Conservation (phyloP, 2,113 vertebrate genomes). For the Morone chrysops region DNA sequence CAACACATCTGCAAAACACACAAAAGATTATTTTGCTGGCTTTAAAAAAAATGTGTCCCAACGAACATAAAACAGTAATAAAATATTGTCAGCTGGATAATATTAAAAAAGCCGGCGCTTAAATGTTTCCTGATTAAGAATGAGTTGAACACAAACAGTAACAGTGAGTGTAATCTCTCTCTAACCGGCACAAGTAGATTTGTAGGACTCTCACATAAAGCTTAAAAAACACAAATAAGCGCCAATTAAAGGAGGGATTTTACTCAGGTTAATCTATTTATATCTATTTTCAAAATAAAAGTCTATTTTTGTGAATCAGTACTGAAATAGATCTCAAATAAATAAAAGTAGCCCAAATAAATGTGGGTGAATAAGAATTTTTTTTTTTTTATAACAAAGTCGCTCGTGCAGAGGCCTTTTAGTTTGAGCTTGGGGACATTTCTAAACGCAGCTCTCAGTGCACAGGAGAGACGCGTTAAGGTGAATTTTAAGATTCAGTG, state of each 20-base stretch:
- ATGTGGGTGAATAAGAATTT: background rate
- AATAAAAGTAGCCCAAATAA: background rate
- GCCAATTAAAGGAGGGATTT: too few relatives aligned
- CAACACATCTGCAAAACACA: conserved; percentile 68
- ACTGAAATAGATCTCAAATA: background rate
- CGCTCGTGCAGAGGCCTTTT: background rate
- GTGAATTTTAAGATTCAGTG: background rate
- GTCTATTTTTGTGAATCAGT: background rate
- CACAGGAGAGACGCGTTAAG: background rate
- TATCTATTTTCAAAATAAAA: background rate
- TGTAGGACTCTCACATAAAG: background rate
- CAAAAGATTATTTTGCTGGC: conserved; percentile 21
- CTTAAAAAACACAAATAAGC: background rate
- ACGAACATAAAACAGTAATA: conserved; percentile 27
- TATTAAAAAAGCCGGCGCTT: conserved; percentile 3
- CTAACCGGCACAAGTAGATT: background rate
- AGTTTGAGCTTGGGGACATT: background rate
- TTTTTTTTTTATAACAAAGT: background rate
- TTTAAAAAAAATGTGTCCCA: conserved; percentile 15
- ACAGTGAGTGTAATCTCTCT: background rate
- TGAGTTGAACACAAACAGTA: background rate
- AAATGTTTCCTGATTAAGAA: conserved; percentile 3
- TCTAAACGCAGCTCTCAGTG: background rate
- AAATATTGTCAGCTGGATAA: conserved; percentile 33
- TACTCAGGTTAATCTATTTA: background rate